A percentile compares a stretch with the other conserved stretches of the same genome.
Evolutionary conservation across 2,113 vertebrate species (phyloP).

Genomic region (Sciurus niger): DNA sequence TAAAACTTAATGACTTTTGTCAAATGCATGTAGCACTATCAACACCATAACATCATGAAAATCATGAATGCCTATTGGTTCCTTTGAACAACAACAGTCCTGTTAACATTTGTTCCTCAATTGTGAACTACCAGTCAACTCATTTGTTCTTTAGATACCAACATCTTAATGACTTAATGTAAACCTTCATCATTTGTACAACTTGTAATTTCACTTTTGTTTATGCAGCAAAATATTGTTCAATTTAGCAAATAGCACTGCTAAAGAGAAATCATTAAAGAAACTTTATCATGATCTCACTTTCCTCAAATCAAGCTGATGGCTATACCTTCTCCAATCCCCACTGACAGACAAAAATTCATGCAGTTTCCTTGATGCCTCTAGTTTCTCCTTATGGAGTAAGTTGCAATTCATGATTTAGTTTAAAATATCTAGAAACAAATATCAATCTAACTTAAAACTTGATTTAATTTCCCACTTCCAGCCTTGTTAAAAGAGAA

Average conservation of each 20-base stretch:
- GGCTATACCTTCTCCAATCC: neutral
- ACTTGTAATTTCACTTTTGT: neutral
- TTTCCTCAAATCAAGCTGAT: neutral
- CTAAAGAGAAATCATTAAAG: neutral
- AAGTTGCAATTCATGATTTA: neutral
- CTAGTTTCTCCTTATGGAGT: neutral
- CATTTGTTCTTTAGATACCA: neutral
- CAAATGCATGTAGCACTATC: neutral
- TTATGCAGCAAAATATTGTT: neutral
- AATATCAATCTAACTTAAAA: neutral
- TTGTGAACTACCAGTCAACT: neutral
- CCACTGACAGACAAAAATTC: neutral
- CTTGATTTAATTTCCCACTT: neutral
- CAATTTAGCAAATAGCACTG: constrained; percentile 10
- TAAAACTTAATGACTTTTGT: neutral
- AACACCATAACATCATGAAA: neutral
- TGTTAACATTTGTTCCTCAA: neutral
- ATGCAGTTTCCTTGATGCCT: neutral
- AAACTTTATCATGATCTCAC: neutral
- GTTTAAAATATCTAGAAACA: neutral
- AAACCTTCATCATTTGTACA: neutral
- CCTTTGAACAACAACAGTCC: neutral
- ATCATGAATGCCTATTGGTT: neutral
- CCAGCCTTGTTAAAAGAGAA: neutral
- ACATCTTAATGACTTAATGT: neutral